phyloP scores from a whole-genome alignment of 2,888 invertebrate genomes.

The Chrysolina oricalcia region DNA sequence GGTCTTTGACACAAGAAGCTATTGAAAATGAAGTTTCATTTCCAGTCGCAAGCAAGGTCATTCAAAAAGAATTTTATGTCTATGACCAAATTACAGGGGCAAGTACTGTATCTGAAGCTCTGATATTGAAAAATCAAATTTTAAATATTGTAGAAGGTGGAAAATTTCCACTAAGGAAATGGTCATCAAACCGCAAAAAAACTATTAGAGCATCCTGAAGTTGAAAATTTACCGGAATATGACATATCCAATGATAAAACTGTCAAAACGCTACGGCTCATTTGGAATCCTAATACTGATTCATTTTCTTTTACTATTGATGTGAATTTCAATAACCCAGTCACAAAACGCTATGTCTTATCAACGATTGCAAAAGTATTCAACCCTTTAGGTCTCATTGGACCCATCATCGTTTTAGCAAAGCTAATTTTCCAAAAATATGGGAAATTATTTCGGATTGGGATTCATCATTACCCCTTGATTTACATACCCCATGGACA shows the following conservation, averaged over 20 bases:
- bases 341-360: constrained; percentile 45
- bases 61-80: constrained; percentile 34
- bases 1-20: constrained; percentile 24
- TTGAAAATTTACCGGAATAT: neutral
- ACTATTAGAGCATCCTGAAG: constrained; percentile 6
- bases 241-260: constrained; percentile 32
- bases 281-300: constrained; percentile 43
- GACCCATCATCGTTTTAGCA: constrained; percentile 44
- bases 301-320: constrained; percentile 41
- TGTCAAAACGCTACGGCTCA: constrained; percentile 46
- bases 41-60: constrained; percentile 24
- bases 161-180: constrained; percentile 25
- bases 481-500: constrained; percentile 20
- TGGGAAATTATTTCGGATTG: neutral
- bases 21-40: neutral
- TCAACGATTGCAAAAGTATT: constrained; percentile 46
- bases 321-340: neutral
- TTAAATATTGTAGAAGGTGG: constrained; percentile 13
- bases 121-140: constrained; percentile 11
- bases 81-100: constrained; percentile 29
- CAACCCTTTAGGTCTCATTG: constrained; percentile 50
- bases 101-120: neutral
- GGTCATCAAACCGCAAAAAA: constrained; percentile 10
- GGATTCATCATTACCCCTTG: neutral
- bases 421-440: constrained; percentile 47